Base-by-base conservation (phyloP, 2,888 invertebrate species). In the Eugnorisma glareosa region DNA sequence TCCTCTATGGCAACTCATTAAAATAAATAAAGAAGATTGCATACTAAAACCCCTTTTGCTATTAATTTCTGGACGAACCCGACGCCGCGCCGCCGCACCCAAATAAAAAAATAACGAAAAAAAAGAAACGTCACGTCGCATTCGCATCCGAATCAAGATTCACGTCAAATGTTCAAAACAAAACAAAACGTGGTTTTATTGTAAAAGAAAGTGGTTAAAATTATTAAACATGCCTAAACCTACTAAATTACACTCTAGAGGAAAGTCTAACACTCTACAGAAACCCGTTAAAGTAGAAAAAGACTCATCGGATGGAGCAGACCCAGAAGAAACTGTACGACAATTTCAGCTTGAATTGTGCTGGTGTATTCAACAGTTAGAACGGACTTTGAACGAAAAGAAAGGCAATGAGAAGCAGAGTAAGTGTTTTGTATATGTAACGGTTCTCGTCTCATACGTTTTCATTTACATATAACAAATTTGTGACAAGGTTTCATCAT, bases 341-440 rank as follows among this genome's bases (percentile, higher is more conserved):
- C 97, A 98, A 91, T 98, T 98, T 90, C 98, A 98, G 92, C 88
- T 98, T n/a, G 98, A 98, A 93, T 93, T 98, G 11, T 98, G 97
- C 90, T 98, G 98, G 98, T 98, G 98, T 90, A 97, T 98, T 87
- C 98, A 98, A 87, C 98, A 98, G 86, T 92, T 98, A 76, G 97
- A 98, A 91, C 93, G 93, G 35, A 96, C 97, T 37, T 92, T 98
- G 81, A 95, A 93, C 72, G 97, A 97, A 59, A 97, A 97, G 83
- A 98, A 98, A 93, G 94, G 97, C 68, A 97, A 94, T 81, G 96
- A 97, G 79, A 97, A 97, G 92, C 97, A 97, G 94, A 92, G 97
- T 97, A 95, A 93, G 94, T 92, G 45, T 71, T 21, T 48, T 45
- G n/a, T 57, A 18, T 7, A 21, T 8, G 11, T 40, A 54, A 54